phyloP scores from a whole-genome alignment of 2,797 vertebrate genomes.

The Smutsia gigantea region DNA sequence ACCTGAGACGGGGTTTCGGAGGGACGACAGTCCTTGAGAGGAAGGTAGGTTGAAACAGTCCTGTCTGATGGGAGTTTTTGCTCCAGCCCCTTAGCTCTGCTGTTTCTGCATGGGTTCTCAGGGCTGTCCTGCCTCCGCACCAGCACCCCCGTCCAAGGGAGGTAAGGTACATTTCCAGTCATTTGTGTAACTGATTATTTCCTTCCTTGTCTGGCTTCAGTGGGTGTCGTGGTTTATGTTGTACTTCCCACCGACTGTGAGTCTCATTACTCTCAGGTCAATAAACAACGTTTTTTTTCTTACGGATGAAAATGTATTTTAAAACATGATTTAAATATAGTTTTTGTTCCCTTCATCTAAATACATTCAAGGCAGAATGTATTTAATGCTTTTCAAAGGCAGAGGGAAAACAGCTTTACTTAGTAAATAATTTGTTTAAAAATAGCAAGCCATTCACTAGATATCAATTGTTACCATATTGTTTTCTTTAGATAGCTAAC shows the following conservation, averaged over 20 bases:
- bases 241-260: conserved; percentile 3
- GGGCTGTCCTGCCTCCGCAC: too few species aligned
- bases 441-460: conserved; percentile 29
- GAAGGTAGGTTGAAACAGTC: conserved; percentile 42
- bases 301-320: conserved; percentile 35
- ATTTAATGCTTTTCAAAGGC: conserved; percentile 20
- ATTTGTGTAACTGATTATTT: not conserved
- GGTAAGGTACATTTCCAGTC: conserved; percentile 81
- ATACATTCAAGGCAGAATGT: not conserved
- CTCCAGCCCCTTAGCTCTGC: conserved; percentile 24
- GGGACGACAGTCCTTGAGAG: conserved; percentile 23
- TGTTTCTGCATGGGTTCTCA: too few species aligned
- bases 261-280: not conserved
- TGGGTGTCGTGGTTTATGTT: conserved; percentile 2
- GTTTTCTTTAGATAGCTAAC: conserved; percentile 45
- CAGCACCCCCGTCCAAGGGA: conserved; percentile 62
- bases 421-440: conserved; percentile 41
- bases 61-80: conserved; percentile 62
- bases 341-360: conserved; percentile 57
- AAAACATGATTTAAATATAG: conserved; percentile 48
- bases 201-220: conserved; percentile 44
- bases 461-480: conserved; percentile 44
- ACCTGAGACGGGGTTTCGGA: conserved; percentile 33
- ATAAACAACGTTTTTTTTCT: not conserved
- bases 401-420: conserved; percentile 13